These are phyloP conservation scores for Oryctolagus cuniculus DNA, from an alignment of 2,113 vertebrate genomes.

Conservation along the genomic window DNA sequence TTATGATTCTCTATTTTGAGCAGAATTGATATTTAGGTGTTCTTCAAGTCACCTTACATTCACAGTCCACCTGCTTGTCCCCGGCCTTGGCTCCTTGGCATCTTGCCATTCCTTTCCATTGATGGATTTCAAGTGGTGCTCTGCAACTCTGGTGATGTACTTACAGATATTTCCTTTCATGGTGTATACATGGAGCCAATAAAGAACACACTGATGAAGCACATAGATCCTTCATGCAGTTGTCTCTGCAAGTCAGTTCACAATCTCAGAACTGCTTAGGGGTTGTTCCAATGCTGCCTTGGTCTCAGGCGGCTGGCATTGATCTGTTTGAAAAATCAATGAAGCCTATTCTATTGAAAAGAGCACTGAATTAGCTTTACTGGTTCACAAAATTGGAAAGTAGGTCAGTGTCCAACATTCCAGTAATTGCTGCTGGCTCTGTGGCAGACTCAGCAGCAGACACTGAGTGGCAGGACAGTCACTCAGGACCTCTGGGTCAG, in stretches of 20 bases:
- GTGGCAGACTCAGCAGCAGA: background rate
- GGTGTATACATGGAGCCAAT: background rate
- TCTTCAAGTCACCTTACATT: conserved; percentile 11
- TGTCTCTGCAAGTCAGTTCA: background rate
- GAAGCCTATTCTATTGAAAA: conserved; percentile 68
- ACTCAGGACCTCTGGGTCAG: background rate
- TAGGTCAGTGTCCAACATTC: conserved; percentile 68
- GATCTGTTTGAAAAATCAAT: conserved; percentile 74
- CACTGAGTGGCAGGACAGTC: background rate
- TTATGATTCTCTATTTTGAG: background rate
- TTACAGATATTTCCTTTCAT: conserved; percentile 36
- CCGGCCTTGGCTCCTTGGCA: background rate
- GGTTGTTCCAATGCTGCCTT: background rate
- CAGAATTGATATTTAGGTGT: conserved; percentile 29
- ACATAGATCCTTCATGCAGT: background rate
- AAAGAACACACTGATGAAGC: background rate
- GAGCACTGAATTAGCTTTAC: conserved; percentile 66
- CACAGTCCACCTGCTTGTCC: background rate
- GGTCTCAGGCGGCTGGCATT: conserved; percentile 16
- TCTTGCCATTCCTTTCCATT: conserved; percentile 39
- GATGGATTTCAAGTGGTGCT: background rate
- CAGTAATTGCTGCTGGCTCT: conserved; percentile 59
- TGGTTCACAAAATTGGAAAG: conserved; percentile 74
- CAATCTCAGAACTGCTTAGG: background rate
- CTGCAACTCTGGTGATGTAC: conserved; percentile 12